Base-by-base conservation (phyloP, 2,888 invertebrate genomes). In the Ctena decussata region DNA sequence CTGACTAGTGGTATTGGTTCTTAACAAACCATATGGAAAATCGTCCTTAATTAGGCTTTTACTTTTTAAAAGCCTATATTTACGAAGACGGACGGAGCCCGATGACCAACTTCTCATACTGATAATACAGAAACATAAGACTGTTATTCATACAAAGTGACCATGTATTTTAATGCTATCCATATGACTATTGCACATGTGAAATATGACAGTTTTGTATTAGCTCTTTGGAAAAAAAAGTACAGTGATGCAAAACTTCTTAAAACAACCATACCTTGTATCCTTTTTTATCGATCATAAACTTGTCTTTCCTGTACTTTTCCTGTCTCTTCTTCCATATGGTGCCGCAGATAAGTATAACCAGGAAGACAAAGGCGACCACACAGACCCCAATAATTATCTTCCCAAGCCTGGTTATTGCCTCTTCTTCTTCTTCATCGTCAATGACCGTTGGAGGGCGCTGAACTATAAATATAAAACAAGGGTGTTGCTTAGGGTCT, bases 381-480 rank as follows among this genome's bases (percentile, higher is more conserved):
- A 81, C 77, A n/a, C 71, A 65, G 0, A 87, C 53, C 27, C 80
- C 89, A 46, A 90, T 86, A 72, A 90, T 82, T 30, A 90, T 79
- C n/a, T 82, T 77, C n/a, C 85, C 89, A 15, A 87, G 69, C 11
- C 83, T 76, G 8, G 85, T 73, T 15, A 78, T 70, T 0, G 32
- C 60, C n/a, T 77, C 77, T 24, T 74, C 71, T 21, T 79, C 74
- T 0, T 71, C 44, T 0, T 71, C 57, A 6, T 35, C 69, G 39
- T 27, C 24, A n/a, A 30, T 41, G 18, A 44, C 27, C 21, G 6
- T 5, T 11, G 35, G 32, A 35, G 32, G 35, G 21, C 65, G 65
- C 27, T n/a, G n/a, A 32, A 65, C 65, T 32, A 12, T 21, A 8
- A 21, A 35, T 21, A 65, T 2, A 65, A 65, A 57, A 57, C 27